A percentile compares a stretch with the other conserved stretches of the same genome.
These are phyloP conservation scores for Brachypteracias leptosomus DNA, from an alignment of 2,113 vertebrate genomes.

Conservation along the genomic window DNA sequence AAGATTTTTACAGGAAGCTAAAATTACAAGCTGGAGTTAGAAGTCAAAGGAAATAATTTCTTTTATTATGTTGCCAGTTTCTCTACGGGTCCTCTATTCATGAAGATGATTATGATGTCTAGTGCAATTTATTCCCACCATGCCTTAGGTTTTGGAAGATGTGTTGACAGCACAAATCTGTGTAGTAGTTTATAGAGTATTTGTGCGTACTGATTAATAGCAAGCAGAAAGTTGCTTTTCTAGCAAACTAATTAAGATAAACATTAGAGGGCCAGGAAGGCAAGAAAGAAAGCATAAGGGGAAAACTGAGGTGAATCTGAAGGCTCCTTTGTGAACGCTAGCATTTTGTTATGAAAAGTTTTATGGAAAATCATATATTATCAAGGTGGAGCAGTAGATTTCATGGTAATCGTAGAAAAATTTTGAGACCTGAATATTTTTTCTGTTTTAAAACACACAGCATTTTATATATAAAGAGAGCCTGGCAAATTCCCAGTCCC, in stretches of 20 bases:
- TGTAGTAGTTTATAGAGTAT: background rate
- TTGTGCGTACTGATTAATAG: background rate
- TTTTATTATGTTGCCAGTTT: background rate
- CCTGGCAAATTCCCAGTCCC: background rate
- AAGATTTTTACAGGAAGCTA: background rate
- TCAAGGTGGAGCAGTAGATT: background rate
- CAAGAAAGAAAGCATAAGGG: background rate
- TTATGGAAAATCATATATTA: background rate
- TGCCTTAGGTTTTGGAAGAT: background rate
- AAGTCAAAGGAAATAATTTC: background rate
- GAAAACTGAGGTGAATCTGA: background rate
- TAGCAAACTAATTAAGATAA: background rate
- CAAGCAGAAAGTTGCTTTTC: background rate
- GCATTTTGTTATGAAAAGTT: background rate
- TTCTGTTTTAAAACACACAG: background rate
- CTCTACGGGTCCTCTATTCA: background rate
- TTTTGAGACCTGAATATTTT: background rate
- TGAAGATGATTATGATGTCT: background rate
- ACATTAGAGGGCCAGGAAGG: background rate
- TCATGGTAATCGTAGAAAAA: background rate
- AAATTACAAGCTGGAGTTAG: background rate
- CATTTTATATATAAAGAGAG: background rate
- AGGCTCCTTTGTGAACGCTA: background rate
- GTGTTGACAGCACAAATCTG: background rate
- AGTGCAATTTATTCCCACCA: background rate